Evolutionary conservation across 2,888 invertebrate species (phyloP), one percentile per base, ranked within the genome.

Genomic region (Marronus borbonicus): DNA sequence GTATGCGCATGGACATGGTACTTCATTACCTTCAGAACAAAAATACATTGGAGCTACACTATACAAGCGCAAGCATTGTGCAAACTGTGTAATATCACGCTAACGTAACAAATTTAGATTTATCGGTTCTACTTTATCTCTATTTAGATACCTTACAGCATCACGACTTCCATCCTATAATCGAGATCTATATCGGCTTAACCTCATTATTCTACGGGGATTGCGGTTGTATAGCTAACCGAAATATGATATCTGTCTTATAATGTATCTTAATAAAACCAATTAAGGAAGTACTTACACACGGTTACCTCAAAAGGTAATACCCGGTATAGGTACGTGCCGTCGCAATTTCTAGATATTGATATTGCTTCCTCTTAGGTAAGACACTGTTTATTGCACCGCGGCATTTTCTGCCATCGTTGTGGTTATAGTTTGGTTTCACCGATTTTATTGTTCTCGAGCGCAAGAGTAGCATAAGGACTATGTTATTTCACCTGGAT

Each of bases 141-240:
- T 80, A 82, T 82, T 78, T 80, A 80, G 50, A 82, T 80, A 81
- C 79, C 80, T 58, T 20, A 20, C 70, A 72, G 81, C 78, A 80
- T 81, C 81, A 83, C 83, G 83, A 83, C 82, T 82, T 79, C 79
- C 80, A 81, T 81, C 80, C 77, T 66, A 81, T 81, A 81, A 82
- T 81, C 81, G 80, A 80, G 78, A 76, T 81, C 78, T 77, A 69
- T 81, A 76, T 81, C 78, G 69, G 8, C n/a, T 55, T 70, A 70
- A 70, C 70, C 55, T 70, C 31, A 60, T 74, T 74, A 74, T 39
- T 74, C 58, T 24, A 60, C 14, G 10, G 20, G 7, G 20, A 70
- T 52, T 8, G 14, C 44, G 39, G 36, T 74, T 62, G 24, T 68
- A 65, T 55, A 14, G 31, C 36, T 20, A 58, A 72, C 20, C 58